Base-by-base conservation (phyloP, 2,888 invertebrate genomes). In the Orchesella flavescens region DNA sequence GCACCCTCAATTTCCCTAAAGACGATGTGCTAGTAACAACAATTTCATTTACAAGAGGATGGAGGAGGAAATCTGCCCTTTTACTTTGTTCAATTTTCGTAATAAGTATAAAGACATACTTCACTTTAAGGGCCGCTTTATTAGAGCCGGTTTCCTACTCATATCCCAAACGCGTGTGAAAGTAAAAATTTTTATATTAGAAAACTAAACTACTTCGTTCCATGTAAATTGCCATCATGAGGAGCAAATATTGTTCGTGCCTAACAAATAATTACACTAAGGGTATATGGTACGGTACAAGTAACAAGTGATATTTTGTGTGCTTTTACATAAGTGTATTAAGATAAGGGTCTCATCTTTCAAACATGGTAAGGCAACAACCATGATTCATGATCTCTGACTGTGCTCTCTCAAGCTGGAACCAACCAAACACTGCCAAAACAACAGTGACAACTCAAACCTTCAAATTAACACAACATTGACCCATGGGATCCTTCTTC, bases 391-490 rank as follows among this genome's bases (percentile, higher is more conserved):
- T 15, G 53, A 2, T 63, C 61, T 24, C 76, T 77, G n/a, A 21
- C 68, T 77, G 76, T 34, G 76, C 44, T 55, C 46, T 55, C 46
- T 13, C 23, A 21, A 43, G 44, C 59, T 68, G 68, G 76, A 68
- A 63, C 19, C 17, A 23, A 57, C 19, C 74, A 63, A 74, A 15
- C 21, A 53, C 81, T 81, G 75, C 75, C 81, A 75, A 75, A 81
- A 75, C 69, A 81, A 80, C 53, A 66, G 69, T 74, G 74, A 69
- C 69, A 75, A 81, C 72, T 65, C 55, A 63, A 53, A 74, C 71
- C 75, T 81, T 55, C 49, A 73, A 72, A 80, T 73, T 69, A 74
- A 81, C 65, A 80, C 69, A 81, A 75, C 24, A 63, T 44, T 75
- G 81, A 81, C 75, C 81, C 74, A 65, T 43, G 55, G 44, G 68